Evolutionary conservation across 2,797 vertebrate genomes (phyloP).

Genomic region (Sebastes alutus): DNA sequence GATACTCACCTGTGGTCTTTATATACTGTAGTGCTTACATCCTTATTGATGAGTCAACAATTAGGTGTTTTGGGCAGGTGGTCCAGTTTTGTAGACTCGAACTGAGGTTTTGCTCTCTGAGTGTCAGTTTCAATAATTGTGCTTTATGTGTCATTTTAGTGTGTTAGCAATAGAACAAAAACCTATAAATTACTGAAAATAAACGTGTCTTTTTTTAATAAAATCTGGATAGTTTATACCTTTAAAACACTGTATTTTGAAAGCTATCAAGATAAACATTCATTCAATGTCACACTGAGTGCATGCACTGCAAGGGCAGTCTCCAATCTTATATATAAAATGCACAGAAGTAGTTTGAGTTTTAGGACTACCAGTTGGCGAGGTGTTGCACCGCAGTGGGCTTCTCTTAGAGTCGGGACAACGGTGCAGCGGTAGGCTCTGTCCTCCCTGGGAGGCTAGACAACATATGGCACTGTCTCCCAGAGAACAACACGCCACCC

Average conservation of each 20-base stretch:
- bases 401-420: slow-evolving; percentile 48
- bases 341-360: background rate
- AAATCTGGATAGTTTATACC: background rate
- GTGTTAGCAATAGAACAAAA: background rate
- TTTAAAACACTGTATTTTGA: background rate
- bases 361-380: background rate
- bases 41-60: no score
- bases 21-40: no score
- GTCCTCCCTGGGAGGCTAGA: slow-evolving; percentile 77
- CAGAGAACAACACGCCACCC: slow-evolving; percentile 80
- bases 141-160: no score
- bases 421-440: slow-evolving; percentile 51
- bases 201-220: background rate
- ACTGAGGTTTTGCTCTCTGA: no score
- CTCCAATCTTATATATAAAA: background rate
- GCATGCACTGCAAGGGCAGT: background rate
- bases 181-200: background rate
- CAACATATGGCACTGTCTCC: slow-evolving; percentile 85
- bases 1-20: no score
- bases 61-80: no score
- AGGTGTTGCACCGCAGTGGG: slow-evolving; percentile 22
- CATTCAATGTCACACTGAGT: background rate
- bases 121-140: no score
- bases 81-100: fast-evolving
- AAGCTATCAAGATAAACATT: background rate